A percentile compares a stretch with the other conserved stretches of the same genome.
phyloP scores from a whole-genome alignment of 2,888 invertebrate species.

The Scaptomyza tumidula region DNA sequence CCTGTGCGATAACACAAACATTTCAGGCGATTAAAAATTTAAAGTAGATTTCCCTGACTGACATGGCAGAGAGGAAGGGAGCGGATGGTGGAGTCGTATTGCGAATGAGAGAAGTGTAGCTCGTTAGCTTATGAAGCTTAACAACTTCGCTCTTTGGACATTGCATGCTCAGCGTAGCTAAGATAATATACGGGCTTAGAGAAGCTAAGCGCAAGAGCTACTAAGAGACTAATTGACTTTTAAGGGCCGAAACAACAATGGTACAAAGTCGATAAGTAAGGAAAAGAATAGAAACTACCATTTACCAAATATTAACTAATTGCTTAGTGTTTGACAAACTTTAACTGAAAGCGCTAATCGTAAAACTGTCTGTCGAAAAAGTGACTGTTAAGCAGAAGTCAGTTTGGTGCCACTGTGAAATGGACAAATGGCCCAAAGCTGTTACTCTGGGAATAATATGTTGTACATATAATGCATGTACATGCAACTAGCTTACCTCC shows the following conservation, averaged over 20 bases:
- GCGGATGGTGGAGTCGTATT: not conserved
- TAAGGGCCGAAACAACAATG: conserved; percentile 32
- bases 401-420: conserved; percentile 22
- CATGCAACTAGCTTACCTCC: conserved; percentile 4
- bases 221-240: conserved; percentile 55
- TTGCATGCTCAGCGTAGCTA: conserved; percentile 48
- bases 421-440: not conserved
- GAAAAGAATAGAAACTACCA: not conserved
- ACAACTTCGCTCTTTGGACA: conserved; percentile 23
- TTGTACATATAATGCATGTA: conserved; percentile 17
- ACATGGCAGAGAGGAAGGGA: conserved; percentile 12
- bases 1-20: conserved; percentile 53
- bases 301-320: not conserved
- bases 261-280: not conserved
- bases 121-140: conserved; percentile 34
- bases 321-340: not conserved
- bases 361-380: too few relatives aligned
- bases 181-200: conserved; percentile 37
- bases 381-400: too few relatives aligned
- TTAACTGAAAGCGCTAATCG: not conserved
- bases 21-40: conserved; percentile 65
- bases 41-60: conserved; percentile 54
- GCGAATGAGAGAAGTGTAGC: conserved; percentile 5
- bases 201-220: not conserved
- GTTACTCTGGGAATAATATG: conserved; percentile 21